phyloP scores from a whole-genome alignment of 2,888 invertebrate genomes.

The Spatulosminthurus flaviceps region DNA sequence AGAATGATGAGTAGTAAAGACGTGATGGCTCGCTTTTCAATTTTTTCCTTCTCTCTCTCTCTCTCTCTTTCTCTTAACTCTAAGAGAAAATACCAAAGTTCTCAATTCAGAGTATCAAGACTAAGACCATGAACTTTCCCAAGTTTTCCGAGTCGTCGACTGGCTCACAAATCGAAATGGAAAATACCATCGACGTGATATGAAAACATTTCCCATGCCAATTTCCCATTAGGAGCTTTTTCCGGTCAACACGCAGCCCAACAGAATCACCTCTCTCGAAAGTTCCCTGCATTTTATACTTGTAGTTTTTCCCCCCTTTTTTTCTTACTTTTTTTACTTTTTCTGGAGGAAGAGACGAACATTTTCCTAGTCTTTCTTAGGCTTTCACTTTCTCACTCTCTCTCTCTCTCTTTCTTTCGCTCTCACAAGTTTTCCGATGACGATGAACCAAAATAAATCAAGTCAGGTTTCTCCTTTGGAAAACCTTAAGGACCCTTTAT shows the following conservation, averaged over 20 bases:
- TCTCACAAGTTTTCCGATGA: not conserved
- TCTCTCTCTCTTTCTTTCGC: too few relatives aligned
- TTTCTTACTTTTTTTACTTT: too few relatives aligned
- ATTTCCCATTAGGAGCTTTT: slow-evolving; percentile 18
- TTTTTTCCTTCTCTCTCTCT: slow-evolving; percentile 20
- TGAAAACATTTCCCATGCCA: slow-evolving; percentile 18
- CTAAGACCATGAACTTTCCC: slow-evolving; percentile 4
- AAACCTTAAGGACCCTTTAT: slow-evolving; percentile 14
- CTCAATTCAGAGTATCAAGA: not conserved
- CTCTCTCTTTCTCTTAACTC: slow-evolving; percentile 38
- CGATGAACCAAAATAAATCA: slow-evolving; percentile 2
- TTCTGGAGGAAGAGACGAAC: too few relatives aligned
- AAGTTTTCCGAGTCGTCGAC: slow-evolving; percentile 2
- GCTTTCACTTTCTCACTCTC: too few relatives aligned
- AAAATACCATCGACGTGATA: slow-evolving; percentile 14
- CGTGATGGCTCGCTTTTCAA: slow-evolving; percentile 44
- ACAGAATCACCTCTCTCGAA: not conserved
- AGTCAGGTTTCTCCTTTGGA: slow-evolving; percentile 8
- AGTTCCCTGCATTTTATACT: not conserved
- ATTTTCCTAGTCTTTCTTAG: too few relatives aligned
- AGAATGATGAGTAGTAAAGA: slow-evolving; percentile 32
- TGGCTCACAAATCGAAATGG: slow-evolving; percentile 12
- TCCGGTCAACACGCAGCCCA: slow-evolving; percentile 9
- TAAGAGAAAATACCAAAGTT: slow-evolving; percentile 38
- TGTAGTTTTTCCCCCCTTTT: not conserved